phyloP scores from a whole-genome alignment of 2,888 invertebrate species.

The Tiphia femorata region DNA sequence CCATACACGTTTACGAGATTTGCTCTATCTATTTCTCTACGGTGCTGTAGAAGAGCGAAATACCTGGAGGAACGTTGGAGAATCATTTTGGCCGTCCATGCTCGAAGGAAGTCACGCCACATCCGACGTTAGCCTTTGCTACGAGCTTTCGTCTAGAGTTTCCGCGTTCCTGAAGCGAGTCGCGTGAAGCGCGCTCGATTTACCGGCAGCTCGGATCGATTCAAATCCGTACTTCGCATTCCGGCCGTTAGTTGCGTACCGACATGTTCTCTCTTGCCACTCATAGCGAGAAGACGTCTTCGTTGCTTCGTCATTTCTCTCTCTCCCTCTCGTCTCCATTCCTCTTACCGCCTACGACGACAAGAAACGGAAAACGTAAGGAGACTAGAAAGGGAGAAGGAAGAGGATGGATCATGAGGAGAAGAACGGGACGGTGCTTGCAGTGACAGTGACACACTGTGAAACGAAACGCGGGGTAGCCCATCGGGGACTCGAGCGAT shows the following conservation, averaged over 20 bases:
- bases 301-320: neutral
- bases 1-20: too few species aligned
- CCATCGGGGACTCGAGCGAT: slow-evolving; percentile 18
- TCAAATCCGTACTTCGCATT: slow-evolving; percentile 30
- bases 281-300: neutral
- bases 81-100: too few species aligned
- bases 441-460: too few species aligned
- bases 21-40: too few species aligned
- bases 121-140: slow-evolving; percentile 18
- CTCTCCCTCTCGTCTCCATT: neutral
- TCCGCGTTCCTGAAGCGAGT: slow-evolving; percentile 42
- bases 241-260: slow-evolving; percentile 24
- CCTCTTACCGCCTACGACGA: neutral
- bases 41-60: too few species aligned
- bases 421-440: neutral
- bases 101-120: too few species aligned
- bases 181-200: slow-evolving; percentile 25
- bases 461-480: too few species aligned
- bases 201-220: slow-evolving; percentile 15
- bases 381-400: neutral
- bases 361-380: neutral
- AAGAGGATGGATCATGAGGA: neutral
- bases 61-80: too few species aligned
- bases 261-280: slow-evolving; percentile 13
- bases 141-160: slow-evolving; percentile 26